Percentiles rank a stretch among this genome's conserved stretches.
Conservation (phyloP, 2,888 invertebrate species). For the Trichopria drosophilae region DNA sequence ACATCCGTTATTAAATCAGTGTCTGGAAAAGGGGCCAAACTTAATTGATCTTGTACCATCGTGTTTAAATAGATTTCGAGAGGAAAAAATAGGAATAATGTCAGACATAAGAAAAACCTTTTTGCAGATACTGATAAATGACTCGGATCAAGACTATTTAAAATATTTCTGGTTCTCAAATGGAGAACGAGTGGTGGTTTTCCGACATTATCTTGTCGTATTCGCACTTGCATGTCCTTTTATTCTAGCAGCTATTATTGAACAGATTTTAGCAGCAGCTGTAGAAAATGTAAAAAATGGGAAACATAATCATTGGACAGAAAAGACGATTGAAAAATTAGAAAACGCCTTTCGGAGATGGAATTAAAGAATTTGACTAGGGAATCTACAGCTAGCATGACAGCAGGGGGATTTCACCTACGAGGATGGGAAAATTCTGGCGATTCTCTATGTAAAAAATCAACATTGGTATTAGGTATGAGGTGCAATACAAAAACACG, state of each 20-base stretch:
- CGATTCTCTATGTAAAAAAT: neutral
- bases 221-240: constrained; percentile 36
- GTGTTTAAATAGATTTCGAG: too few species aligned
- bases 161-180: constrained; percentile 37
- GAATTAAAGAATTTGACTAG: neutral
- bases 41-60: too few species aligned
- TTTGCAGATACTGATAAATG: too few species aligned
- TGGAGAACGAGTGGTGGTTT: constrained; percentile 7
- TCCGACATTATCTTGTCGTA: constrained; percentile 11
- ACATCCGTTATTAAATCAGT: too few species aligned
- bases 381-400: neutral
- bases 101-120: too few species aligned
- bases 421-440: constrained; percentile 2
- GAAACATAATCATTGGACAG: neutral
- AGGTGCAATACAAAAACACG: constrained; percentile 5
- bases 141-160: constrained; percentile 33
- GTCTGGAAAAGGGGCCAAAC: too few species aligned
- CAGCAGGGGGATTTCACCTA: neutral
- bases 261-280: constrained; percentile 30
- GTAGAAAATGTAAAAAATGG: neutral
- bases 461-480: too few species aligned
- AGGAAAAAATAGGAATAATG: too few species aligned
- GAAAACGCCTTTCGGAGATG: neutral
- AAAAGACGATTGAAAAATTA: too few species aligned
- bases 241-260: constrained; percentile 37